Evolutionary conservation across 2,888 invertebrate species (phyloP), one percentile per base, ranked within the genome.

Genomic region (Macropis europaea): DNA sequence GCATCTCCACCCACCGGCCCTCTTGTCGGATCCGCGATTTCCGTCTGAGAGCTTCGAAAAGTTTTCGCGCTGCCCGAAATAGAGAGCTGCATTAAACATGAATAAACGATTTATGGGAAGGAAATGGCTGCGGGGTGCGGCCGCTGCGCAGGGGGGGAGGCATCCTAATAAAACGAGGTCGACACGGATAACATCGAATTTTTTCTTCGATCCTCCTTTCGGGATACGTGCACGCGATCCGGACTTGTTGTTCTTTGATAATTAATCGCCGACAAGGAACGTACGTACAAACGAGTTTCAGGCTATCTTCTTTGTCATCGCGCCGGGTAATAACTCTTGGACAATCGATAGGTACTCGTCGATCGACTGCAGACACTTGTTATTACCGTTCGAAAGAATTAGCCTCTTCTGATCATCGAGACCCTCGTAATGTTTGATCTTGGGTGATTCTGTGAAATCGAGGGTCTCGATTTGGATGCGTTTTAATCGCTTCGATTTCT

Each of bases 51-150:
- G 84, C 76, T 83, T 80, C 70, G 78, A 79, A 83, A 83, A 84
- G 66, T 84, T 83, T 83, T 53, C 56, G 47, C 67, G 56, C 69
- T 62, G 71, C 66, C 67, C 70, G 67, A 78, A 78, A 82, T 76
- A 78, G 68, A 80, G 81, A 76, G 79, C 84, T 86, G 85, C 87
- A 86, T 88, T 87, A 87, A 87, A 88, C 88, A 88, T 83, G 87
- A 87, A 87, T 88, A 88, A 87, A 86, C 87, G 87, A 88, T 88
- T 88, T 87, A 86, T 86, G 84, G 78, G 69, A 61, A 61, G 72
- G 68, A 61, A 70, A 69, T 48, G 76, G 63, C 61, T 68, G 62
- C 62, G 61, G 56, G 73, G 71, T 48, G 26, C 2, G 30, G 52
- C 9, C 9, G 38, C 42, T 34, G 22, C 36, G 48, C 50, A 7